Conservation (phyloP, 2,888 invertebrate genomes). For the Ectemnius continuus region DNA sequence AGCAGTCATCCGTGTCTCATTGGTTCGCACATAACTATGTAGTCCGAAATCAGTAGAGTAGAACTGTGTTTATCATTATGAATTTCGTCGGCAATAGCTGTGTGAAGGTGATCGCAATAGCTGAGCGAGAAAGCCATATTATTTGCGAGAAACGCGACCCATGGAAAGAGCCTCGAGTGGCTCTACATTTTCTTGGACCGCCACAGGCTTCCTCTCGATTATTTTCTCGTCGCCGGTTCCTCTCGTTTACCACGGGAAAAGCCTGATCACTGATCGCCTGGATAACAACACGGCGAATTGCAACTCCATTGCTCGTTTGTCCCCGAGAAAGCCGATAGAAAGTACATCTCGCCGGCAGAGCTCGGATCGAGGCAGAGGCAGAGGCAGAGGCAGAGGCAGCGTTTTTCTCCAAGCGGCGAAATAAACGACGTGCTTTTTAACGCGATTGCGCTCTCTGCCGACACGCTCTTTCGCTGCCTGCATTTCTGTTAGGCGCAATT, state of each 20-base stretch:
- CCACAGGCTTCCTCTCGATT: constrained; percentile 29
- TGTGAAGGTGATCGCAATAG: constrained; percentile 9
- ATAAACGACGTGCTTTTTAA: constrained; percentile 41
- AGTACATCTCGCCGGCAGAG: constrained; percentile 24
- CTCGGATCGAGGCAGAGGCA: constrained; percentile 4
- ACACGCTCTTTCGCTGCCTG: constrained; percentile 30
- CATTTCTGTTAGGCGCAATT: constrained; percentile 43
- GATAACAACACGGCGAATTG: constrained; percentile 36
- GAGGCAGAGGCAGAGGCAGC: constrained; percentile 11
- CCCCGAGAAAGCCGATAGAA: constrained; percentile 31
- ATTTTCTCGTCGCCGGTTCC: constrained; percentile 25
- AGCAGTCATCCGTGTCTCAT: too few species aligned
- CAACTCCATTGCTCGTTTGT: constrained; percentile 37
- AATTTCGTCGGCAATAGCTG: constrained; percentile 7
- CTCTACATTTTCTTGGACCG: constrained; percentile 26
- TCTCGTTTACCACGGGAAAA: constrained; percentile 24
- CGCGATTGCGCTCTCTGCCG: constrained; percentile 38
- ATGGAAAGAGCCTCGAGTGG: constrained; percentile 21
- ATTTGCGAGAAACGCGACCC: constrained; percentile 11
- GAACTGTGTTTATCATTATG: too few species aligned
- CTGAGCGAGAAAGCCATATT: constrained; percentile 5
- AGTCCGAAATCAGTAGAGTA: too few species aligned
- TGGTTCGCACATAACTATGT: too few species aligned
- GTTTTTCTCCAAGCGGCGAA: constrained; percentile 36
- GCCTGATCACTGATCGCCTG: constrained; percentile 27